Base-by-base conservation (phyloP, 2,888 invertebrate species). In the Geophilus truncorum region DNA sequence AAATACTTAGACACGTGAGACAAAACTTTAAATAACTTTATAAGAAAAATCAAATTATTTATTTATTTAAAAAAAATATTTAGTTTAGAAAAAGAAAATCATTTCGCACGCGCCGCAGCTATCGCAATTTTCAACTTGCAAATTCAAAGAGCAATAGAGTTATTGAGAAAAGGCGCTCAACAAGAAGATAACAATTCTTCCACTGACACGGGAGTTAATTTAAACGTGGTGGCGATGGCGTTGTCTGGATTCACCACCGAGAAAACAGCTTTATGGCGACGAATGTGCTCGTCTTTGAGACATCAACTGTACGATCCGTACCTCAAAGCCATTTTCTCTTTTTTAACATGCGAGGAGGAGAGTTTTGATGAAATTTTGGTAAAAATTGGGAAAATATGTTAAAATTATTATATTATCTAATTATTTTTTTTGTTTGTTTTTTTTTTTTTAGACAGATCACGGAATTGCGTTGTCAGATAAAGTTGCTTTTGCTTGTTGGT, bases 121-220 rank as follows among this genome's bases (percentile, higher is more conserved):
- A 92, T 97, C 81, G 94, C 95, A 77, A 92, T 95, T 80, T 97
- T 97, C 88, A 94, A 95, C 87, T 90, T 97, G 84, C 92, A 94
- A 86, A 90, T 97, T 83, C 91, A 92, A 81, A 88, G 91, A 84
- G 96, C 97, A 34, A 93, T 97, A 81, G 93, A 95, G 85, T 93
- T 96, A 85, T 90, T 97, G 81, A 93, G 93, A 83, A 90, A 92
- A 83, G 94, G 93, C 3, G 91, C 92, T 10, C 32, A 32, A 34
- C 77, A 77, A 15, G 36, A 77, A 32, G 32, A 77, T 2, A 30
- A 10, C 4, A 30, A 32, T 9, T 15, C 77, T 0, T 3, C 21
- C 10, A n/a, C 12, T 32, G 79, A 75, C 23, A 62, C 81, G 25
- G 82, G 82, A 78, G 76, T 78, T 3, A 82, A 84, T 81, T 86